Base-by-base conservation (phyloP, 2,113 vertebrate genomes). In the Rynchops niger region DNA sequence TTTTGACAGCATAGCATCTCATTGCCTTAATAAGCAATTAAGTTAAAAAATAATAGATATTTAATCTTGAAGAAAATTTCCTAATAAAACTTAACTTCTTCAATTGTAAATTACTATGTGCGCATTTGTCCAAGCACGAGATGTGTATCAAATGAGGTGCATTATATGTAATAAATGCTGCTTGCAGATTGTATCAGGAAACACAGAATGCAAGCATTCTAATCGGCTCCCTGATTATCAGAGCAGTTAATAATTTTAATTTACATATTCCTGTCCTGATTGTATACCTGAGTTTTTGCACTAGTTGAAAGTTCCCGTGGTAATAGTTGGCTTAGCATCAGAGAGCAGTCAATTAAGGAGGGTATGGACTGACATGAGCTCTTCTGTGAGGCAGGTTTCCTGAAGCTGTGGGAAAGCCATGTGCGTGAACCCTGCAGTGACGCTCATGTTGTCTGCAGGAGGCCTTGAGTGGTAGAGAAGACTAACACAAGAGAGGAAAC, bases 141-240 rank as follows among this genome's bases (percentile, higher is more conserved):
- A 15, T 10, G 21, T 25, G 5, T 14, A 14, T 86, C 19, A 20
- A 15, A 56, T 38, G 50, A 78, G 21, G 11, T 34, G 6, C 20
- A 0, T 81, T 89, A 5, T 17, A 17, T 15, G 73, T 67, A 1
- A 23, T 20, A 29, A 61, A n/a, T 0, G 9, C 1, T 6, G 18
- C 25, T 53, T 49, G 25, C 62, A 65, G 73, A 17, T 76, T 6
- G 0, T 34, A 1, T 77, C 21, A 1, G 36, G 19, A 40, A 12
- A 26, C 5, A 2, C 11, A 11, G 36, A 40, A 32, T 0, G 0
- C 0, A 1, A 53, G 45, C 15, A 0, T 88, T 76, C 49, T 11
- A 14, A 0, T 12, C 27, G 53, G 7, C 45, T 76, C 42, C 62
- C 40, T 53, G 45, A 32, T 77, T 32, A 32, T 56, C 52, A 0